A percentile compares a stretch with the other conserved stretches of the same genome.
phyloP scores from a whole-genome alignment of 2,113 vertebrate genomes.

The Candoia aspera region DNA sequence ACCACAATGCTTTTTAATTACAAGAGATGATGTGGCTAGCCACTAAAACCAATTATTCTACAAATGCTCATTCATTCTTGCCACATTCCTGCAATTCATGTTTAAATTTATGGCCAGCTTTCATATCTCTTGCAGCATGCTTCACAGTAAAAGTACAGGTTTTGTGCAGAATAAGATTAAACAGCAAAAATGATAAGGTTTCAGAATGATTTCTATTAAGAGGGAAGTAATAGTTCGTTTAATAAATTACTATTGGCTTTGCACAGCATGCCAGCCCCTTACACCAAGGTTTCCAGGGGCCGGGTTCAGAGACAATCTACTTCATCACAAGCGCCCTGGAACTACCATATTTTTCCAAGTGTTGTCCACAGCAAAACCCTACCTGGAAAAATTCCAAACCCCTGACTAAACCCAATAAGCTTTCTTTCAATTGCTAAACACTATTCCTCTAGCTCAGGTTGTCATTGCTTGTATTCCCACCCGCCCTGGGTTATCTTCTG shows the following conservation, averaged over 20 bases:
- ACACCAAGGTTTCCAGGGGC: neutral
- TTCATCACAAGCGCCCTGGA: neutral
- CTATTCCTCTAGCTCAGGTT: neutral
- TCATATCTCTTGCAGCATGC: conserved; percentile 55
- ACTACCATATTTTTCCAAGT: neutral
- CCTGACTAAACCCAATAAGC: neutral
- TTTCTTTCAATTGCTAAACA: neutral
- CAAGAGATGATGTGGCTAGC: conserved; percentile 47
- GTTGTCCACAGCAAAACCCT: neutral
- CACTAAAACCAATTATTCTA: conserved; percentile 59
- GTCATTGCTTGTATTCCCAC: no score
- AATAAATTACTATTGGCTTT: neutral
- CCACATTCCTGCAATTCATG: conserved; percentile 73
- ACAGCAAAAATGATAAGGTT: conserved; percentile 60
- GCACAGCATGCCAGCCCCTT: neutral
- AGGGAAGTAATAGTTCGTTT: conserved; percentile 42
- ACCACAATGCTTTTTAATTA: conserved; percentile 58
- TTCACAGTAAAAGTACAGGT: conserved; percentile 62
- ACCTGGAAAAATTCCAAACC: neutral
- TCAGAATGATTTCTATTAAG: conserved; percentile 61
- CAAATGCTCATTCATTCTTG: conserved; percentile 62
- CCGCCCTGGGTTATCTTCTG: no score
- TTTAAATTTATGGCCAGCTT: conserved; percentile 66
- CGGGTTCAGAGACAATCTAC: neutral
- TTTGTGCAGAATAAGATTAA: conserved; percentile 72